Conservation (phyloP, 1,140 invertebrate species). For the Euwallacea similis region DNA sequence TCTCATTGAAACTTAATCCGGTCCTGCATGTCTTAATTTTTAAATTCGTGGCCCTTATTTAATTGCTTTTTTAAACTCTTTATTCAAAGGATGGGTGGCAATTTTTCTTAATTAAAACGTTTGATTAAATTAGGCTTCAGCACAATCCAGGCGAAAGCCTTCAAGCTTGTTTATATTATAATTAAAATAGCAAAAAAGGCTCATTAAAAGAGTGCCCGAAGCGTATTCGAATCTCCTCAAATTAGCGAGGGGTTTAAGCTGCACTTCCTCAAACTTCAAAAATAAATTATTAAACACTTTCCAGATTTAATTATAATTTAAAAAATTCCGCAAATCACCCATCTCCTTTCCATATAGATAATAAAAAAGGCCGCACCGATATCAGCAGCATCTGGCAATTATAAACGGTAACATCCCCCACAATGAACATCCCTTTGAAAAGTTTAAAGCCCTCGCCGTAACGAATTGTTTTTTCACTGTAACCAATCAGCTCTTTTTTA, state of each 20-base stretch:
- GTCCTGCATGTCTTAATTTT: constrained; percentile 6
- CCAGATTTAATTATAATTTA: too few species aligned
- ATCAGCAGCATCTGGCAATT: constrained; percentile 20
- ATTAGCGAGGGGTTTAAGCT: too few species aligned
- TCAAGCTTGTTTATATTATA: background rate
- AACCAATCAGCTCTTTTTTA: constrained; percentile 18
- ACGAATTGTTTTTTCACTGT: constrained; percentile 18
- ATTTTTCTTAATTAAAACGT: constrained; percentile 8
- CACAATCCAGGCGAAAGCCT: background rate
- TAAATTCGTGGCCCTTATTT: constrained; percentile 3
- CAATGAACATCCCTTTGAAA: constrained; percentile 18
- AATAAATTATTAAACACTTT: too few species aligned
- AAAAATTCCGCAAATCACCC: too few species aligned
- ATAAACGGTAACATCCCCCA: constrained; percentile 24
- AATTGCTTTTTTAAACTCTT: constrained; percentile 24
- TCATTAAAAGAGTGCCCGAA: too few species aligned
- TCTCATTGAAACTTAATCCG: constrained; percentile 1
- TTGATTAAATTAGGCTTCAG: constrained; percentile 1
- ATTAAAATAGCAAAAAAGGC: background rate
- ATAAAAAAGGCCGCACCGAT: too few species aligned
- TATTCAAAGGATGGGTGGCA: constrained; percentile 23
- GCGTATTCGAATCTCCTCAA: too few species aligned
- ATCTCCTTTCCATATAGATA: too few species aligned
- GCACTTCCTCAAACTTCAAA: too few species aligned
- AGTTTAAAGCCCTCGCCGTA: constrained; percentile 6